Evolutionary conservation across 2,113 vertebrate genomes (phyloP), one percentile per base, ranked within the genome.

Genomic region (Danionella cerebrum): DNA sequence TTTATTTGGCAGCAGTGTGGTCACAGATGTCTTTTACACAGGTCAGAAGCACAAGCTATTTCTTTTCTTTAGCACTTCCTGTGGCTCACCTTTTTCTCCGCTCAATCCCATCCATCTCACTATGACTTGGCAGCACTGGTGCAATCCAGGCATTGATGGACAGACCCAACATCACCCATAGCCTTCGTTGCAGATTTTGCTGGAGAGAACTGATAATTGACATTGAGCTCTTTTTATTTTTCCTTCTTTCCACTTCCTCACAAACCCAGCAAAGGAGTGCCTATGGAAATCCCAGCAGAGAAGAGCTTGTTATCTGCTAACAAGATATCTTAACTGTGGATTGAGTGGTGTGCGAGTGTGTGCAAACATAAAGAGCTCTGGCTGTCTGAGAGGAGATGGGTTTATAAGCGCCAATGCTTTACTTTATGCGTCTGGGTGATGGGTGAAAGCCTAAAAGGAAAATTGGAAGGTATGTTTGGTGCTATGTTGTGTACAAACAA

Each of bases 241-340:
- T 60, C 47, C 27, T 22, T 16, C 16, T 33, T 31, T 39, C 47
- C 57, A 62, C 67, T 64, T 75, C 63, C 73, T 60, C 67, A 41
- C 52, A 65, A 69, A n/a, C n/a, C 41, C 54, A 73, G 67, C 68
- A 54, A 73, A 62, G 76, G 71, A 52, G 57, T 54, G 19, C 60
- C 64, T 72, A 55, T 69, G 52, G 74, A 74, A 69, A 67, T 66
- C 74, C 74, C 74, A 66, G 50, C 54, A 67, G 77, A 73, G 74
- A 42, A n/a, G 60, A 44, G 62, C 69, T 74, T 79, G 69, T 76
- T 76, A 76, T 76, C 74, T 72, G 39, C 62, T 67, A 57, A 74
- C 39, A 71, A 72, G 74, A 76, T 74, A 71, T 79, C 77, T 76
- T 79, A 76, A 79, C 68, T 70, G 62, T 35, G 77, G 74, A 72